Evolutionary conservation across 2,888 invertebrate species (phyloP).

Genomic region (Saturnia japonica): DNA sequence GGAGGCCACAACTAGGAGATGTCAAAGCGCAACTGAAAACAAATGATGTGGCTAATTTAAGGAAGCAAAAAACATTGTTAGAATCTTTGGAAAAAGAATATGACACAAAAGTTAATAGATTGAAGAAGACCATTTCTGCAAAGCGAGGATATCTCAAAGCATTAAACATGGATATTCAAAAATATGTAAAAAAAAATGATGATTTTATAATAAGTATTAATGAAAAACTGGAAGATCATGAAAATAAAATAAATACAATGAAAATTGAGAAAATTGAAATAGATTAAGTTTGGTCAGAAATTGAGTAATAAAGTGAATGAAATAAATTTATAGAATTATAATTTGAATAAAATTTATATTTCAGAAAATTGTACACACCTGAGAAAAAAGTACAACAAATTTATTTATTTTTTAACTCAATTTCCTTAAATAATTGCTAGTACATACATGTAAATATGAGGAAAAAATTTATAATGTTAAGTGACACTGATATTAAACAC

Average conservation of each 20-base stretch:
- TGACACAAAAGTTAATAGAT: conserved; percentile 60
- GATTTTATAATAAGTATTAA: conserved; percentile 57
- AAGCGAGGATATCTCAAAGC: conserved; percentile 71
- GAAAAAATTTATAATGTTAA: conserved; percentile 60
- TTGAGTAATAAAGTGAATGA: conserved; percentile 51
- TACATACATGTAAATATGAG: conserved; percentile 64
- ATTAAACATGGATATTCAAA: conserved; percentile 69
- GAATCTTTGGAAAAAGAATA: conserved; percentile 68
- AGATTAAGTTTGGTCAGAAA: conserved; percentile 55
- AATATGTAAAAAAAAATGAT: conserved; percentile 72
- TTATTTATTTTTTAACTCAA: conserved; percentile 64
- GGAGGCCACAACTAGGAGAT: conserved; percentile 70
- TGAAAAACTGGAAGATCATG: conserved; percentile 59
- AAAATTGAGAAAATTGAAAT: conserved; percentile 42
- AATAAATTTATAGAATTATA: conserved; percentile 56
- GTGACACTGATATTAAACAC: conserved; percentile 48
- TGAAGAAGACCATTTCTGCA: conserved; percentile 64
- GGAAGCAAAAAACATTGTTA: conserved; percentile 62
- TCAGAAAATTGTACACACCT: conserved; percentile 80
- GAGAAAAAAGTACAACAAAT: conserved; percentile 77
- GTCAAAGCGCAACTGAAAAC: conserved; percentile 66
- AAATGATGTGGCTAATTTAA: conserved; percentile 61
- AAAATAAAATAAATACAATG: conserved; percentile 45
- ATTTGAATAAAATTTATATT: conserved; percentile 80
- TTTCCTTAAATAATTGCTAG: conserved; percentile 62